phyloP scores from a whole-genome alignment of 2,797 vertebrate species.

The Lacerta agilis region DNA sequence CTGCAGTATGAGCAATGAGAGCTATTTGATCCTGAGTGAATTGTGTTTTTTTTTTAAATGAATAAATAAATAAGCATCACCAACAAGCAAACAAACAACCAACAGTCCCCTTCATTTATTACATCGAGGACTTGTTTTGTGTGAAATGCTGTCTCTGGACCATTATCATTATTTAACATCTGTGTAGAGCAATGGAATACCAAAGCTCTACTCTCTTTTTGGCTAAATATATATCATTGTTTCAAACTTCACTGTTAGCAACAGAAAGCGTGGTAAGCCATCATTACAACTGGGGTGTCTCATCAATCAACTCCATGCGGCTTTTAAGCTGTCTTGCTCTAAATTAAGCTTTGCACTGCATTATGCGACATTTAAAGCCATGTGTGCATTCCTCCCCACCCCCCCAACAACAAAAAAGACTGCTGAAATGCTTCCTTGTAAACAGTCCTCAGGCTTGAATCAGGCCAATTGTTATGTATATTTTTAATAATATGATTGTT shows the following conservation, averaged over 20 bases:
- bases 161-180: constrained; percentile 79
- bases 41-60: too few species aligned
- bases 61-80: too few species aligned
- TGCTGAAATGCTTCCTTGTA: constrained; percentile 74
- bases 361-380: constrained; percentile 77
- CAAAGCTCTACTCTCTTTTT: constrained; percentile 52
- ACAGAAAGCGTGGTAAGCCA: constrained; percentile 71
- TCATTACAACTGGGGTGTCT: constrained; percentile 71
- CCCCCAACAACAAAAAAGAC: constrained; percentile 25
- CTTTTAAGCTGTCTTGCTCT: constrained; percentile 79
- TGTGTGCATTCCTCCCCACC: constrained; percentile 66
- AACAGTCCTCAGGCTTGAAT: constrained; percentile 63
- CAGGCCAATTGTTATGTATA: neutral
- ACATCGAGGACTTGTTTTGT: constrained; percentile 59
- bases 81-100: neutral
- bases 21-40: too few species aligned
- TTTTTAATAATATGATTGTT: too few species aligned
- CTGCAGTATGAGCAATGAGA: neutral
- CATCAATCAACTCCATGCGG: constrained; percentile 78
- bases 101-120: constrained; percentile 49
- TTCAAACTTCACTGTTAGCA: constrained; percentile 73
- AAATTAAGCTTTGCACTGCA: constrained; percentile 76
- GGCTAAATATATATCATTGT: constrained; percentile 70
- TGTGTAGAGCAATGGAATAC: constrained; percentile 52
- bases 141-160: constrained; percentile 63